Percentiles rank a stretch among this genome's conserved stretches.
These are phyloP conservation scores for Lasiurus borealis DNA, from an alignment of 2,113 vertebrate species.

Conservation along the genomic window DNA sequence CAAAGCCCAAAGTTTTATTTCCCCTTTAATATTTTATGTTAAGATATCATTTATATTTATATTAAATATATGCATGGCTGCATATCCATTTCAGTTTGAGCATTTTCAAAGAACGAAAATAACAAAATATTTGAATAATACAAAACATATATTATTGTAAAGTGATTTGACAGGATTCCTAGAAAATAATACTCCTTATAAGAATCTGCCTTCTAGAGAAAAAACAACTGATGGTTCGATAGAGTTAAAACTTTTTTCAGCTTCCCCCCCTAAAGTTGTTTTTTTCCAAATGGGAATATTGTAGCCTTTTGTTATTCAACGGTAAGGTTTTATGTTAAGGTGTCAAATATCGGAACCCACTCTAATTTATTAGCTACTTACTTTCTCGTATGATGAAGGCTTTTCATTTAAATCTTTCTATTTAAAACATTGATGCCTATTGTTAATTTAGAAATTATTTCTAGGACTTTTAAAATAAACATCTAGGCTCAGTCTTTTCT, in stretches of 20 bases:
- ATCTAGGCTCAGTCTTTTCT: slow-evolving; percentile 31
- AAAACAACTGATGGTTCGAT: slow-evolving; percentile 4
- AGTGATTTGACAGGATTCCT: slow-evolving; percentile 66
- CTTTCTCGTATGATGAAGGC: not conserved
- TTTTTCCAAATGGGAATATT: slow-evolving; percentile 55
- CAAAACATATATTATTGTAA: slow-evolving; percentile 48
- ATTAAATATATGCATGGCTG: slow-evolving; percentile 58
- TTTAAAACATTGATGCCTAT: slow-evolving; percentile 42
- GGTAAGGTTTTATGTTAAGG: slow-evolving; percentile 59
- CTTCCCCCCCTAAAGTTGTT: slow-evolving; percentile 37
- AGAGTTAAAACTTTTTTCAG: slow-evolving; percentile 49
- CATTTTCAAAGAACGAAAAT: slow-evolving; percentile 64
- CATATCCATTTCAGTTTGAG: slow-evolving; percentile 49
- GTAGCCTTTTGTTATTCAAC: slow-evolving; percentile 36
- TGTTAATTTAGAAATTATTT: slow-evolving; percentile 51
- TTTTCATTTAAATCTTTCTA: slow-evolving; percentile 53
- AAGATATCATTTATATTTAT: slow-evolving; percentile 73
- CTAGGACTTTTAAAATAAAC: slow-evolving; percentile 59
- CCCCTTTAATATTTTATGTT: slow-evolving; percentile 77
- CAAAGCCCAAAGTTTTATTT: slow-evolving; percentile 83
- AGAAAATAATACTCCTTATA: slow-evolving; percentile 52
- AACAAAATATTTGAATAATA: slow-evolving; percentile 60
- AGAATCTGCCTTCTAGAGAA: slow-evolving; percentile 59
- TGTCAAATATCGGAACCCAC: slow-evolving; percentile 38
- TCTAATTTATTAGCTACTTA: slow-evolving; percentile 52